A percentile compares a stretch with the other conserved stretches of the same genome.
These are phyloP conservation scores for Epinephelus moara DNA, from an alignment of 2,113 vertebrate genomes.

Conservation along the genomic window DNA sequence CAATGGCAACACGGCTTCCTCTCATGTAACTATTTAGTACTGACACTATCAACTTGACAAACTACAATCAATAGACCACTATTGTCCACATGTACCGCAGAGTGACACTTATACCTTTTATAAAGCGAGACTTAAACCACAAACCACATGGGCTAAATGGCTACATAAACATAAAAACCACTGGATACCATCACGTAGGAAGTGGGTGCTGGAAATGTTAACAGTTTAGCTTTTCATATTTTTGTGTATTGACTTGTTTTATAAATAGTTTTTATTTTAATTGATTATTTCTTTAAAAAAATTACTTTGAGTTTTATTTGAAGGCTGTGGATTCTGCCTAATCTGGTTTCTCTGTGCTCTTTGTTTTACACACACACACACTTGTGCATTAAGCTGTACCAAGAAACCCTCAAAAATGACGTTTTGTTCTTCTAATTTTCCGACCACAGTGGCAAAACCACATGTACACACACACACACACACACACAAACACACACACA, in stretches of 20 bases:
- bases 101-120: neutral
- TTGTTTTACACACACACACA: neutral
- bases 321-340: neutral
- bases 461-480: neutral
- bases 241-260: neutral
- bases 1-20: neutral
- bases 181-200: neutral
- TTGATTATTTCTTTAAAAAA: neutral
- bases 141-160: constrained; percentile 69
- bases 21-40: neutral
- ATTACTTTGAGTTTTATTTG: neutral
- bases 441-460: constrained; percentile 56
- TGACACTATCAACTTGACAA: neutral
- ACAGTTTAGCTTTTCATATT: neutral
- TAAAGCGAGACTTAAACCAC: constrained; percentile 35
- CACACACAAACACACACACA: constrained; percentile 26
- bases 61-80: constrained; percentile 19
- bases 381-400: neutral
- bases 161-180: constrained; percentile 17
- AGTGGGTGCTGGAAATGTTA: neutral
- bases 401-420: constrained; percentile 9
- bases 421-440: constrained; percentile 41
- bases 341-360: neutral
- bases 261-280: neutral
- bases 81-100: constrained; percentile 54